A percentile compares a stretch with the other conserved stretches of the same genome.
These are phyloP conservation scores for Agrochola lota DNA, from an alignment of 2,888 invertebrate genomes.

Conservation along the genomic window DNA sequence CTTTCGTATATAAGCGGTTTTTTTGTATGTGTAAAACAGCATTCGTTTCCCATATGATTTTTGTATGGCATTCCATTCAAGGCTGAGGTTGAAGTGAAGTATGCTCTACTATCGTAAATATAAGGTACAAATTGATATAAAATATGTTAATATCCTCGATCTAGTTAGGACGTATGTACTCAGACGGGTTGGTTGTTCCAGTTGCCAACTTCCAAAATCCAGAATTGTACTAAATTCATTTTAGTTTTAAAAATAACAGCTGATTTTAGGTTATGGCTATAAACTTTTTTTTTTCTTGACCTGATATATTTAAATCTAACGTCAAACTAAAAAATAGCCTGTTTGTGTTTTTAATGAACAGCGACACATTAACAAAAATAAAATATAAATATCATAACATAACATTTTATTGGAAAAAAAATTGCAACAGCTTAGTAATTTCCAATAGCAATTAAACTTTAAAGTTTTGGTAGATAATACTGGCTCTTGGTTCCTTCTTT, in stretches of 20 bases:
- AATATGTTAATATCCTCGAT: constrained; percentile 70
- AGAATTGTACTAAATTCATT: constrained; percentile 25
- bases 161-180: constrained; percentile 77
- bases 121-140: constrained; percentile 69
- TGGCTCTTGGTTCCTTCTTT: neutral
- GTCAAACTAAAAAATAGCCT: neutral
- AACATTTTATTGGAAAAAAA: too few species aligned
- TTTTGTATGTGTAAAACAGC: constrained; percentile 78
- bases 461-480: neutral
- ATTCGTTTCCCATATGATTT: constrained; percentile 88
- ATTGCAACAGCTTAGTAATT: neutral
- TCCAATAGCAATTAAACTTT: too few species aligned
- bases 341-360: neutral
- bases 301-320: neutral
- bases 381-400: neutral
- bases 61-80: constrained; percentile 85
- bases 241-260: constrained; percentile 48
- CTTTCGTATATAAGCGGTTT: constrained; percentile 44
- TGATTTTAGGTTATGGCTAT: constrained; percentile 35
- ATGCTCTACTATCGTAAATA: neutral
- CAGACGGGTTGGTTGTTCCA: constrained; percentile 71
- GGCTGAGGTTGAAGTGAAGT: constrained; percentile 58
- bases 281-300: neutral
- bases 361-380: neutral
- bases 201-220: constrained; percentile 72